A percentile compares a stretch with the other conserved stretches of the same genome.
Conservation (phyloP, 2,888 invertebrate genomes). For the Heliconius ethilla region DNA sequence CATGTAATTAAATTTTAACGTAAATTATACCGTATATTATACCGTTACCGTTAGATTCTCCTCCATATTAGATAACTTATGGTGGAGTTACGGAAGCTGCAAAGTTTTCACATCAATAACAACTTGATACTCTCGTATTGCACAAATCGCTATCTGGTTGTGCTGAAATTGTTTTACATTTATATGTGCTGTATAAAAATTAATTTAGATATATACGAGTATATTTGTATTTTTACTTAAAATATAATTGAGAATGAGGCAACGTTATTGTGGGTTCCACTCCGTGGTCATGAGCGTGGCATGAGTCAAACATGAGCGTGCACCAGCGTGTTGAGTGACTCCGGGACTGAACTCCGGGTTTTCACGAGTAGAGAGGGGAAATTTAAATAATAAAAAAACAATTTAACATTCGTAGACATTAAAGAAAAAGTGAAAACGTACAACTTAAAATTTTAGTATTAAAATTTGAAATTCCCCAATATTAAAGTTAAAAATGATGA, state of each 20-base stretch:
- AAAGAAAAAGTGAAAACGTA: too few relatives aligned
- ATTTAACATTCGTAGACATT: too few relatives aligned
- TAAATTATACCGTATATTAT: conserved; percentile 14
- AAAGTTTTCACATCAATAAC: conserved; percentile 56
- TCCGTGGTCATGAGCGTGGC: too few relatives aligned
- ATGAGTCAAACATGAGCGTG: too few relatives aligned
- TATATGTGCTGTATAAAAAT: not conserved
- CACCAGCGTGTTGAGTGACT: too few relatives aligned
- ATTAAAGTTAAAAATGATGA: too few relatives aligned
- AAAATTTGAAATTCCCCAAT: too few relatives aligned
- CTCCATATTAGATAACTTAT: conserved; percentile 29
- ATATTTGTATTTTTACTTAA: not conserved
- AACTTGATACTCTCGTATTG: conserved; percentile 45
- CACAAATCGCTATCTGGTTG: conserved; percentile 21
- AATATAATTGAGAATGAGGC: not conserved
- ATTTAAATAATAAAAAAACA: too few relatives aligned
- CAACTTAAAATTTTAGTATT: too few relatives aligned
- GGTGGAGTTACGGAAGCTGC: conserved; percentile 22
- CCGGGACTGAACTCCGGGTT: too few relatives aligned
- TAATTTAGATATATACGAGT: not conserved
- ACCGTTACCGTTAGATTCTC: conserved; percentile 16
- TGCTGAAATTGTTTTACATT: conserved; percentile 11
- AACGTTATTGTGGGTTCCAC: too few relatives aligned
- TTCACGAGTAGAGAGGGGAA: too few relatives aligned
- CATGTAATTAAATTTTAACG: conserved; percentile 15